Evolutionary conservation across 2,888 invertebrate species (phyloP).

Genomic region (Perizoma affinitatum): DNA sequence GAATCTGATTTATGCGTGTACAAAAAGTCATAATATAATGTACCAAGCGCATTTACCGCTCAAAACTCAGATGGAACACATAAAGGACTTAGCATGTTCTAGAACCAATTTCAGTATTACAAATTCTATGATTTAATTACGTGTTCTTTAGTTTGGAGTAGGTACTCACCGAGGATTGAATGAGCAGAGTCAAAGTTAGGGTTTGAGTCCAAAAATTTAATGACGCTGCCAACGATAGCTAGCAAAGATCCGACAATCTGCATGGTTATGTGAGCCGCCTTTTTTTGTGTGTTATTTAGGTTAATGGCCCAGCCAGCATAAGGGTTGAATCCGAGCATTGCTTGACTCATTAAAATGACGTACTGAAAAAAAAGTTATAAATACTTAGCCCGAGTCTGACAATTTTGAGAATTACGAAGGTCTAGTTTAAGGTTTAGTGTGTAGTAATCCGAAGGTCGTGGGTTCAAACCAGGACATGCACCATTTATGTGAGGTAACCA

Average conservation of each 20-base stretch:
- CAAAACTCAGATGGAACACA: too few relatives aligned
- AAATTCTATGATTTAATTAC: neutral
- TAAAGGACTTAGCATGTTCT: too few relatives aligned
- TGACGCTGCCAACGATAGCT: slow-evolving; percentile 54
- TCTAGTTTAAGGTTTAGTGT: too few relatives aligned
- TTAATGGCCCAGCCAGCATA: slow-evolving; percentile 54
- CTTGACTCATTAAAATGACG: slow-evolving; percentile 61
- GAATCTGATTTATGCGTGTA: too few relatives aligned
- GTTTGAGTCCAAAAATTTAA: slow-evolving; percentile 42
- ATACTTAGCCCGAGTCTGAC: too few relatives aligned
- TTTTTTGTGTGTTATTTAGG: slow-evolving; percentile 53
- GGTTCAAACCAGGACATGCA: too few relatives aligned
- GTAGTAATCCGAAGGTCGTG: too few relatives aligned
- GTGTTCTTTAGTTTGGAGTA: neutral
- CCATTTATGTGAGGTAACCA: too few relatives aligned
- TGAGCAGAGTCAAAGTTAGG: slow-evolving; percentile 42
- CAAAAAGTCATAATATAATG: too few relatives aligned
- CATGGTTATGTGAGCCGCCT: slow-evolving; percentile 51
- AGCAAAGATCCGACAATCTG: slow-evolving; percentile 58
- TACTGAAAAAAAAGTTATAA: slow-evolving; percentile 49
- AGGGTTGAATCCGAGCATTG: slow-evolving; percentile 54
- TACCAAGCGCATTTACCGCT: too few relatives aligned
- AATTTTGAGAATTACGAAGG: too few relatives aligned
- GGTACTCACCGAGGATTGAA: slow-evolving; percentile 55
- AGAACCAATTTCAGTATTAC: neutral